Evolutionary conservation across 2,888 invertebrate species (phyloP).

Genomic region (Drosophila histrio): DNA sequence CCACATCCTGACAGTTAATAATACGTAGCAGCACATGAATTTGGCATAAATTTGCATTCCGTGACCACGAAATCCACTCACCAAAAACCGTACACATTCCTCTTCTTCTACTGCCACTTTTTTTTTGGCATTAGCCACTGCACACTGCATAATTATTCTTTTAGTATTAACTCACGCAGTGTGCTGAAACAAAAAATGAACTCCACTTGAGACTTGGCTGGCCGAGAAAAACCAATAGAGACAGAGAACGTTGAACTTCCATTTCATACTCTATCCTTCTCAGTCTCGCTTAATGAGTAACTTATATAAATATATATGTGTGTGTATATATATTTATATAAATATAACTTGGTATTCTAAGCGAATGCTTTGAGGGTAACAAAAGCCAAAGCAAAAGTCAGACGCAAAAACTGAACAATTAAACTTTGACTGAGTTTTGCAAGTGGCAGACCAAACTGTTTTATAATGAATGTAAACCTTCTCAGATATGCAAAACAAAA

Average conservation of each 20-base stretch:
- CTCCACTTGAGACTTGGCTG: constrained; percentile 63
- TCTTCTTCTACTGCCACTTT: neutral
- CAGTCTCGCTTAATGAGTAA: constrained; percentile 37
- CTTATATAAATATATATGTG: constrained; percentile 8
- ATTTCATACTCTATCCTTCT: constrained; percentile 1
- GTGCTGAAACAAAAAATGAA: constrained; percentile 34
- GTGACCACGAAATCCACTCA: constrained; percentile 2
- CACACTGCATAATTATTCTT: constrained; percentile 46
- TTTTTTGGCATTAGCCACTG: constrained; percentile 20
- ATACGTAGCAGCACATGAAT: neutral
- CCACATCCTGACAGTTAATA: constrained; percentile 29
- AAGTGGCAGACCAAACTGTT: constrained; percentile 63
- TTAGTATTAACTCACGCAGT: constrained; percentile 6
- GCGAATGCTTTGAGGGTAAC: constrained; percentile 26
- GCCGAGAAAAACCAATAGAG: constrained; percentile 1
- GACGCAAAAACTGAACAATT: constrained; percentile 63
- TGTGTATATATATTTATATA: neutral
- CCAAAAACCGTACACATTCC: neutral
- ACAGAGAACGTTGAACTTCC: neutral
- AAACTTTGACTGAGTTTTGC: constrained; percentile 68
- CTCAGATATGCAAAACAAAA: constrained; percentile 56
- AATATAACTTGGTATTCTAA: constrained; percentile 6
- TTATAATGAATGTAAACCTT: constrained; percentile 53
- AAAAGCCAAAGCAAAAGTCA: constrained; percentile 49
- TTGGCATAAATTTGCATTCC: constrained; percentile 35